phyloP scores from a whole-genome alignment of 2,113 vertebrate genomes.

The Petromus typicus region DNA sequence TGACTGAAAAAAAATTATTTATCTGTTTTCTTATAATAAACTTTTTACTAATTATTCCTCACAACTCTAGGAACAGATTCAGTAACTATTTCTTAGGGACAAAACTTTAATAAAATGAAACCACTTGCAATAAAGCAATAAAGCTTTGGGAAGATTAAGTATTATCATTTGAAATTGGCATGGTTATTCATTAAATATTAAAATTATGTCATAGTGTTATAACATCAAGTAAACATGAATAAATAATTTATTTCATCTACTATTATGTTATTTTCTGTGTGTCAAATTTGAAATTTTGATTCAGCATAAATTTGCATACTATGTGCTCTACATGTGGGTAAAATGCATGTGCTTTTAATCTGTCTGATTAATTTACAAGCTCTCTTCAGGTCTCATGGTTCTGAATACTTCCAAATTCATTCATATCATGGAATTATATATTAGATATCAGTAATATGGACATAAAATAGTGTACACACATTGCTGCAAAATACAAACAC shows the following conservation, averaged over 20 bases:
- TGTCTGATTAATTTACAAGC: neutral
- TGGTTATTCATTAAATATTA: constrained; percentile 78
- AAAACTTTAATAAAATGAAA: constrained; percentile 76
- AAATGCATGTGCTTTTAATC: neutral
- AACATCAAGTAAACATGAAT: constrained; percentile 66
- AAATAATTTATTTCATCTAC: constrained; percentile 63
- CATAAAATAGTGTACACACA: neutral
- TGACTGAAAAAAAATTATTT: neutral
- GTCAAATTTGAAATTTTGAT: constrained; percentile 42
- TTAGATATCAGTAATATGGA: neutral
- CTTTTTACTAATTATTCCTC: neutral
- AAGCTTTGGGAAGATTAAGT: constrained; percentile 68
- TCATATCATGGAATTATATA: too few species aligned
- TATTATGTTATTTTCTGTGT: constrained; percentile 28
- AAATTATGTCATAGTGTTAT: constrained; percentile 72
- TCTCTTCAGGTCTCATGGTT: neutral
- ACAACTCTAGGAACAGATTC: neutral
- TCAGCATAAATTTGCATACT: neutral
- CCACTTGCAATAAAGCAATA: constrained; percentile 76
- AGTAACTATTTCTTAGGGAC: constrained; percentile 53
- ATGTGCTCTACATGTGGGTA: neutral
- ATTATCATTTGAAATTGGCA: constrained; percentile 53
- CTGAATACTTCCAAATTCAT: neutral
- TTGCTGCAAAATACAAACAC: neutral
- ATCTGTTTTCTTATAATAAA: neutral